These are phyloP conservation scores for Neoniphon sammara DNA, from an alignment of 2,797 vertebrate species.

Conservation along the genomic window DNA sequence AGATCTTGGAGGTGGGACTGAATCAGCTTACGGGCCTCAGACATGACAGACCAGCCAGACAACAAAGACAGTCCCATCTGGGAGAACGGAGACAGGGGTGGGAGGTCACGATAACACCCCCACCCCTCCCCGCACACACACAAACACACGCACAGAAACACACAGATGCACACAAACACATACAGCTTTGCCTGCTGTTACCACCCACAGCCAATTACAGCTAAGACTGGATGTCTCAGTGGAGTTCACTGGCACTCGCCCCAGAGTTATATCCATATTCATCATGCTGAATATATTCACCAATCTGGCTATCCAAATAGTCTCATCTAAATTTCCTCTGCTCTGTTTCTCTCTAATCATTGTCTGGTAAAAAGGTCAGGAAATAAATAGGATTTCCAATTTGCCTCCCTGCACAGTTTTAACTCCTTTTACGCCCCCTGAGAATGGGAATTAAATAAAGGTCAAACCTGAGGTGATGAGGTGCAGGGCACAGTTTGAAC, in stretches of 20 bases:
- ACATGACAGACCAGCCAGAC: slow-evolving; percentile 56
- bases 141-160: slow-evolving; percentile 24
- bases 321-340: slow-evolving; percentile 35
- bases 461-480: background rate
- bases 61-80: slow-evolving; percentile 77
- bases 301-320: slow-evolving; percentile 33
- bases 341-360: slow-evolving; percentile 26
- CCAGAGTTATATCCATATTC: slow-evolving; percentile 59
- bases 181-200: slow-evolving; percentile 55
- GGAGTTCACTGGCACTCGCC: slow-evolving; percentile 30
- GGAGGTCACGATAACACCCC: slow-evolving; percentile 65
- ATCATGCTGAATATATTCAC: slow-evolving; percentile 52
- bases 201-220: slow-evolving; percentile 56
- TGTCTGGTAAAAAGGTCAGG: slow-evolving; percentile 22
- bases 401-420: background rate
- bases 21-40: slow-evolving; percentile 47
- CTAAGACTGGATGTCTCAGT: slow-evolving; percentile 42
- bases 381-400: slow-evolving; percentile 1
- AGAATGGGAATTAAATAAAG: background rate
- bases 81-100: slow-evolving; percentile 48
- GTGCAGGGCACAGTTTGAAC: too few species aligned
- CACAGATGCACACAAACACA: slow-evolving; percentile 34
- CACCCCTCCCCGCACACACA: background rate
- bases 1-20: slow-evolving; percentile 44
- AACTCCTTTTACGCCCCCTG: too few species aligned